Percentiles rank a stretch among this genome's conserved stretches.
Evolutionary conservation across 1,140 invertebrate species (phyloP).

Genomic region (Micrasema longulum): DNA sequence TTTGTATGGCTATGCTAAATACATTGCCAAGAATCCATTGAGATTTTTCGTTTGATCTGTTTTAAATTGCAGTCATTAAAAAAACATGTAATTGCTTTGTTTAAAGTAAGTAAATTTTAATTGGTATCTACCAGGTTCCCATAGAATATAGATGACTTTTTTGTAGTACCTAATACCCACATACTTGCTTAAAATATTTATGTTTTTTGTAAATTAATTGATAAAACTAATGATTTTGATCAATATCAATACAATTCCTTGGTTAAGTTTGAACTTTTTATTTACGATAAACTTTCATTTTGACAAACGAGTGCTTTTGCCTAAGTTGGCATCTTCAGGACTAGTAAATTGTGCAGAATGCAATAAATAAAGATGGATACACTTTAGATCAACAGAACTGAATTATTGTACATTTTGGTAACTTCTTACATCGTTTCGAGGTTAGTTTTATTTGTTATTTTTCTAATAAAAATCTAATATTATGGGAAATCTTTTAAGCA

Average conservation of each 20-base stretch:
- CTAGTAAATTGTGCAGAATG: no score
- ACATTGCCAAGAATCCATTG: not conserved
- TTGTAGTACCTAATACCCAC: not conserved
- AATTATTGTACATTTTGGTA: no score
- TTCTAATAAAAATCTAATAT: no score
- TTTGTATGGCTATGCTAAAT: not conserved
- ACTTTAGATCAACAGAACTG: no score
- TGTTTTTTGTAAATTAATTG: not conserved
- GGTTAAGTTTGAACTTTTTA: no score
- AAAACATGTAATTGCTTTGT: not conserved
- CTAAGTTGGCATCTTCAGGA: no score
- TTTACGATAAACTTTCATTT: no score
- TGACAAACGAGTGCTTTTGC: no score
- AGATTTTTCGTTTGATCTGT: constrained; percentile 15
- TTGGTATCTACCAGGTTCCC: not conserved
- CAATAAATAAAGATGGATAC: no score
- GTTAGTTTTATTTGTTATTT: no score
- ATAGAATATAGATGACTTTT: not conserved
- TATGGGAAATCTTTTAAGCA: no score
- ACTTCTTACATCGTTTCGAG: no score
- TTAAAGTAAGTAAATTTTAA: not conserved
- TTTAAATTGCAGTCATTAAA: constrained; percentile 30
- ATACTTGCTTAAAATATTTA: not conserved
- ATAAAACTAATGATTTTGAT: not conserved
- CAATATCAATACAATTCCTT: not conserved